These are phyloP conservation scores for Naja naja DNA, from an alignment of 2,113 vertebrate species.

Conservation along the genomic window DNA sequence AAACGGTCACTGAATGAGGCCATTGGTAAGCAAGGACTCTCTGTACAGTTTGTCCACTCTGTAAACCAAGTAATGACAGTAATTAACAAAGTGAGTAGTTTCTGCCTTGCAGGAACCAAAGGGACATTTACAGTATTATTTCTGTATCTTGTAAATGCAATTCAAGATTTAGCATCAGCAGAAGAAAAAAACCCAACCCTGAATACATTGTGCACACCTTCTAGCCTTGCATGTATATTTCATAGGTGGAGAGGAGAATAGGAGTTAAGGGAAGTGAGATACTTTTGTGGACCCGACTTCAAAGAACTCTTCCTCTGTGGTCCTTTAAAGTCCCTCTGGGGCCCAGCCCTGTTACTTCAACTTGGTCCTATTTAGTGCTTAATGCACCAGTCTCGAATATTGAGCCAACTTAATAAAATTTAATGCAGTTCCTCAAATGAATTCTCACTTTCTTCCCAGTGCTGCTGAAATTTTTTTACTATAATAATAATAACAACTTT, in stretches of 20 bases:
- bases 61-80: not conserved
- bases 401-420: conserved; percentile 18
- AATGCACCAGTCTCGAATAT: not conserved
- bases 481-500: not conserved
- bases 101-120: not conserved
- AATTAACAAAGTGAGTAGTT: not conserved
- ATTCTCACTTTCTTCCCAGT: conserved; percentile 36
- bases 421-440: not conserved
- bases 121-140: not conserved
- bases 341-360: not conserved
- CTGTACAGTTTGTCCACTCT: not conserved
- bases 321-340: not conserved
- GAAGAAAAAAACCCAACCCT: not conserved
- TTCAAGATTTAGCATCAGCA: not conserved
- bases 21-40: not conserved
- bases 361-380: not conserved
- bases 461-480: not conserved
- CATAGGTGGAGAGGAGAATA: not conserved
- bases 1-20: not conserved
- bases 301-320: not conserved
- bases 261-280: not conserved
- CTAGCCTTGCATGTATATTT: not conserved
- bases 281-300: not conserved
- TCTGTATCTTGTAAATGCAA: not conserved
- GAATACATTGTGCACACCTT: not conserved